Base-by-base conservation (phyloP, 1,140 invertebrate genomes). In the Thaumetopoea pityocampa region DNA sequence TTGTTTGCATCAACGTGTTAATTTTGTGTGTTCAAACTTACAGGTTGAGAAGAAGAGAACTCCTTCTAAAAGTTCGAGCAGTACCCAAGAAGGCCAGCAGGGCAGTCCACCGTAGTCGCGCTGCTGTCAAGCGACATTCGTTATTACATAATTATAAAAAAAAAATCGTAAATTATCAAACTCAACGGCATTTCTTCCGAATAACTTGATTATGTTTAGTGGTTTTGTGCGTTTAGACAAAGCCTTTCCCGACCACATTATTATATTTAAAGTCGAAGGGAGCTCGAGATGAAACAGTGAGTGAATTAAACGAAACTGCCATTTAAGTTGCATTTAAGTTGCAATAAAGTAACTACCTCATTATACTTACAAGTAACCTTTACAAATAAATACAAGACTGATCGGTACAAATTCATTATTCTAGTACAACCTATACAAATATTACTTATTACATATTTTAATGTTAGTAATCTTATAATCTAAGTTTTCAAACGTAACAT, bases 11-110 rank as follows among this genome's bases (percentile, higher is more conserved):
- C n/a, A 8, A n/a, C 7, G 18, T 12, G 9, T 5, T 16, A 30
- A 32, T 27, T 17, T 16, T 8, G 3, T 12, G 19, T 40, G 10
- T 34, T 4, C 33, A n/a, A n/a, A 30, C 54, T 67, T 40, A 30
- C 10, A 82, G 78, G 58, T 76, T 6, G 76, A 83, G 48, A 81
- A 83, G 42, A 77, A 73, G 38, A 74, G 66, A 24, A 66, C 67
- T 16, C 69, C 77, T 28, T 62, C 60, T 15, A 72, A 76, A 50
- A 68, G 67, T 45, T 74, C 76, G 0, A 60, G 59, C 48, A 76
- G 67, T 43, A 71, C 74, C 3, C 67, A 70, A 20, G 73, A 50
- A 33, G 79, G 78, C 18, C 60, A 59, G 41, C 63, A 72, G 3
- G 57, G 50, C 3, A 77, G 67, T 32, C 67, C 72, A 1, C 61